These are phyloP conservation scores for Zaprionus lachaisei DNA, from an alignment of 1,140 invertebrate genomes.

Conservation along the genomic window DNA sequence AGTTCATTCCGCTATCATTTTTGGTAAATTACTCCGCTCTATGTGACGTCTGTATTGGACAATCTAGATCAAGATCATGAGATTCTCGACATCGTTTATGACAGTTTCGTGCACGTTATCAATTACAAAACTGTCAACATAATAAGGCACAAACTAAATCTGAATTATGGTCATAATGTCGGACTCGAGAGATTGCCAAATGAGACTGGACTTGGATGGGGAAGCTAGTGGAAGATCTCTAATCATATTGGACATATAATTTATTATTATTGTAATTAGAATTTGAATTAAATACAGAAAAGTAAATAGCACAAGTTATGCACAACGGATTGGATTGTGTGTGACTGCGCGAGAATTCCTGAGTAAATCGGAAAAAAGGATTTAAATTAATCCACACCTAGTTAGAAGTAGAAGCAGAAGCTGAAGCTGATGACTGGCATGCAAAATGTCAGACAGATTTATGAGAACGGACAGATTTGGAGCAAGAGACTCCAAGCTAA, in stretches of 20 bases:
- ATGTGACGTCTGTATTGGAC: slow-evolving; percentile 78
- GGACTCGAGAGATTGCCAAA: slow-evolving; percentile 16
- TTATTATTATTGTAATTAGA: slow-evolving; percentile 4
- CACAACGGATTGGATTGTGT: slow-evolving; percentile 17
- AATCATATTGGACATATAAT: background rate
- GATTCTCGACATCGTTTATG: slow-evolving; percentile 62
- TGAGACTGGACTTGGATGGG: background rate
- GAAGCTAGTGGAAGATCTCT: background rate
- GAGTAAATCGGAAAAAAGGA: slow-evolving; percentile 44
- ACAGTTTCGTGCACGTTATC: slow-evolving; percentile 71
- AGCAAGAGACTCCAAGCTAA: slow-evolving; percentile 50
- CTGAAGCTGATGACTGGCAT: slow-evolving; percentile 72
- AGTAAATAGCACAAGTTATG: slow-evolving; percentile 17
- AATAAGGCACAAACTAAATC: slow-evolving; percentile 51
- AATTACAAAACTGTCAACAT: slow-evolving; percentile 76
- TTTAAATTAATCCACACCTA: slow-evolving; percentile 72
- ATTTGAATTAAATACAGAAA: background rate
- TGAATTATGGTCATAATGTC: slow-evolving; percentile 24
- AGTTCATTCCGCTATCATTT: slow-evolving; percentile 69
- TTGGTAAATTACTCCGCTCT: slow-evolving; percentile 74
- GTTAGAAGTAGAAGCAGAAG: slow-evolving; percentile 49
- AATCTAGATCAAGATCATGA: slow-evolving; percentile 72
- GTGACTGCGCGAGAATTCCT: slow-evolving; percentile 25
- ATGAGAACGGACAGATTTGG: slow-evolving; percentile 80
- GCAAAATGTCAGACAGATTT: slow-evolving; percentile 79